Base-by-base conservation (phyloP, 2,113 vertebrate species). In the Pteruthius melanotis region DNA sequence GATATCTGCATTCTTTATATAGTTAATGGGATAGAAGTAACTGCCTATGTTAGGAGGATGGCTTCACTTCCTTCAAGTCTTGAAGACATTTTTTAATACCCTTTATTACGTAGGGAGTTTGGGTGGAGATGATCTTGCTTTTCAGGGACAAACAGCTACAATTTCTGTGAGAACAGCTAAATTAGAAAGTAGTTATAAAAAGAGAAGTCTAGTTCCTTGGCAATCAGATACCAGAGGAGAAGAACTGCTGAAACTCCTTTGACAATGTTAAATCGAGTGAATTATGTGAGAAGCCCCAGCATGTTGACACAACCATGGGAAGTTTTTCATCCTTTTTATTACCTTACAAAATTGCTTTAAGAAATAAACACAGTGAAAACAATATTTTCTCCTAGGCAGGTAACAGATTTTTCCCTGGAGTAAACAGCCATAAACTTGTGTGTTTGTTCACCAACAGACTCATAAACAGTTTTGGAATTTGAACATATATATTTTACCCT, bases 311-410 rank as follows among this genome's bases (percentile, higher is more conserved):
- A 4, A 4, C 9, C 23, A 15, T 13, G 49, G 49, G 60, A 94
- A 94, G 31, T 14, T 83, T 87, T 92, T 89, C 13, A 84, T 78
- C 15, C 31, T 68, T 88, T 88, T 83, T 89, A 93, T 71, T 87
- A 71, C 44, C 37, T 77, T 94, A 72, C 35, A 85, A 83, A 80
- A 77, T 77, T 57, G 77, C 79, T 39, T 84, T 75, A 88, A 75
- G 88, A 92, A 88, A 88, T 35, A 90, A 94, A 83, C 63, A 66
- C 59, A 86, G 49, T 57, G 40, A 89, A 93, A 87, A 68, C 45
- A 85, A 5, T 79, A 75, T 91, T 56, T 94, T 87, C 77, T 91
- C 19, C 53, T 57, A 91, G 61, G 42, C 49, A 93, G 40, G 47
- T 63, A 72, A 81, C 37, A 57, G 26, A 87, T 52, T 84, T 40